These are phyloP conservation scores for Amiota minor DNA, from an alignment of 2,888 invertebrate genomes.

Conservation along the genomic window DNA sequence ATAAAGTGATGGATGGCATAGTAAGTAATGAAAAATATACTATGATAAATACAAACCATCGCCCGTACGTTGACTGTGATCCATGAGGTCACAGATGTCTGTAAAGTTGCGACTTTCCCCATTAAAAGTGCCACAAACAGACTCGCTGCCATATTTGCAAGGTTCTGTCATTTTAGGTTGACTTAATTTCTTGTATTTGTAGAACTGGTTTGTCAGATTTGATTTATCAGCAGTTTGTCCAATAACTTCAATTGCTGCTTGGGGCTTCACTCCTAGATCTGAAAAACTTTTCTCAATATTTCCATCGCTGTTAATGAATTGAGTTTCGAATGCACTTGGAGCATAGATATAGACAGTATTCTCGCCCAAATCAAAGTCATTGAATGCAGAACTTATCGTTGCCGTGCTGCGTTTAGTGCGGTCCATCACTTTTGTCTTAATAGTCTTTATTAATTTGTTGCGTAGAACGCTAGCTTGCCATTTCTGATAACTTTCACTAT, in stretches of 20 bases:
- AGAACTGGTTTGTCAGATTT: not conserved
- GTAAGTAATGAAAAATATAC: not conserved
- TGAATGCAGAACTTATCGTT: slow-evolving; percentile 37
- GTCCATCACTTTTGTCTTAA: slow-evolving; percentile 34
- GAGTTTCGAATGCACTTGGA: slow-evolving; percentile 57
- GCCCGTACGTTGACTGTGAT: slow-evolving; percentile 51
- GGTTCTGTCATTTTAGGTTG: not conserved
- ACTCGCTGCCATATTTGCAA: slow-evolving; percentile 57
- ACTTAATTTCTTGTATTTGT: not conserved
- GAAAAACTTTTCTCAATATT: slow-evolving; percentile 56
- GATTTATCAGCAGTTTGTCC: no score
- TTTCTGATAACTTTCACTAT: slow-evolving; percentile 41
- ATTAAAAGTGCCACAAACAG: slow-evolving; percentile 57
- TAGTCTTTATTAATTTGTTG: slow-evolving; percentile 46
- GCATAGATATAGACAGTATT: slow-evolving; percentile 58
- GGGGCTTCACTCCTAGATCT: slow-evolving; percentile 50
- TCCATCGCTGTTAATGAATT: slow-evolving; percentile 54
- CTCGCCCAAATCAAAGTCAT: slow-evolving; percentile 49
- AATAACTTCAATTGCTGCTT: not conserved
- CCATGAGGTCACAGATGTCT: slow-evolving; percentile 59
- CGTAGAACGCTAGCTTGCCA: slow-evolving; percentile 50
- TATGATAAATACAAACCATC: slow-evolving; percentile 48
- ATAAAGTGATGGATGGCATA: not conserved
- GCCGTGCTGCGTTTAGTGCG: slow-evolving; percentile 53
- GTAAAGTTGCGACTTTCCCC: slow-evolving; percentile 53